Base-by-base conservation (phyloP, 2,888 invertebrate species). In the Papilio elwesi region DNA sequence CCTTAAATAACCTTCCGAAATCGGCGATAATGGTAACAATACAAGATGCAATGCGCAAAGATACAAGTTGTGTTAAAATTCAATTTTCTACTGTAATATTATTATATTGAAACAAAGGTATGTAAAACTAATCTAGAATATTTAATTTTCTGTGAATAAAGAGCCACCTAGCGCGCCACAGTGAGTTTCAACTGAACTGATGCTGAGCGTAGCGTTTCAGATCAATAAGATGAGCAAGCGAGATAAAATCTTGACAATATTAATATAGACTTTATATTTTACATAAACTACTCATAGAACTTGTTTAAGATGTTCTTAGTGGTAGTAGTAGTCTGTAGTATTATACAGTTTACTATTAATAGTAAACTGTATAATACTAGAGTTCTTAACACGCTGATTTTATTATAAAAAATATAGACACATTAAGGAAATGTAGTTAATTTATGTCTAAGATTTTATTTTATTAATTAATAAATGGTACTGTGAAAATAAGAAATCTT, bases 151-250 rank as follows among this genome's bases (percentile, higher is more conserved):
- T n/a, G n/a, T 59, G 57, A 38, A 12, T 26, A 51, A n/a, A 70
- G 57, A 70, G 73, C 67, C 71, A 74, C 57, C 68, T 69, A 73
- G 67, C 71, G 67, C 13, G 47, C 47, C 57, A 65, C 15, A 64
- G 55, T 12, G 69, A 71, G 53, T 43, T 65, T 55, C 51, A 74
- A 69, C 59, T 55, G 66, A 70, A 68, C 82, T 79, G 89, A 89
- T 87, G 90, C 89, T 89, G 90, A 83, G 83, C 83, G 77, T 78
- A 83, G 83, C 83, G 77, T 78, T 85, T 76, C 84, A 90, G 89
- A 90, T 90, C 90, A 86, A 90, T 90, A 90, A 82, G 59, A 59
- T 78, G 78, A 81, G 82, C 78, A 76, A 78, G 79, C 75, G 83
- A 86, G 88, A 89, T 86, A 81, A 84, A 80, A 66, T 75, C 67